phyloP scores from a whole-genome alignment of 2,797 vertebrate genomes.

The Alcedo quadribrachys region DNA sequence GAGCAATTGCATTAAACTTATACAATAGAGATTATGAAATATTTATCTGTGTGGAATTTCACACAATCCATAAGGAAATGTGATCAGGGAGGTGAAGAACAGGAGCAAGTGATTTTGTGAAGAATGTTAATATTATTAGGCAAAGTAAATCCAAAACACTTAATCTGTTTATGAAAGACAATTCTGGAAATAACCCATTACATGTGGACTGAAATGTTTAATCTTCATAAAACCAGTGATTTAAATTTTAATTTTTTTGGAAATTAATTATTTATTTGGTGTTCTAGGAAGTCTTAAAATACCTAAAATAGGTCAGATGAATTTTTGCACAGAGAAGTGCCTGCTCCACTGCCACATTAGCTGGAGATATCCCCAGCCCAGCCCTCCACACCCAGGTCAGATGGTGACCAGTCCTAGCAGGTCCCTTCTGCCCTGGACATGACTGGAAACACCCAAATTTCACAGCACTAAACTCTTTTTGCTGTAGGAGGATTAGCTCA shows the following conservation, averaged over 20 bases:
- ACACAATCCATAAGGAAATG: not conserved
- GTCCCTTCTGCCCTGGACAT: not conserved
- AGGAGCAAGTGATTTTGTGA: not conserved
- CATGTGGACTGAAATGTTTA: not conserved
- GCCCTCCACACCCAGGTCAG: not conserved
- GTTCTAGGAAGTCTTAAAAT: not conserved
- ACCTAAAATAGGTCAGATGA: slow-evolving; percentile 11
- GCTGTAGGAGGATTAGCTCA: not conserved
- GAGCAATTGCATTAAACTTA: not conserved
- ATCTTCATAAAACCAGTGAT: not conserved
- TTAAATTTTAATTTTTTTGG: not conserved
- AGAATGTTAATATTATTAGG: not conserved
- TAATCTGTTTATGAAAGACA: not conserved
- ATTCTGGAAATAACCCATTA: not conserved
- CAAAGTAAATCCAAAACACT: not conserved
- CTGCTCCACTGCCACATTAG: not conserved
- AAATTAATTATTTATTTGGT: too few relatives aligned
- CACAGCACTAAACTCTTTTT: not conserved
- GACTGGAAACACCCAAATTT: rapidly evolving
- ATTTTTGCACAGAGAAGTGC: not conserved
- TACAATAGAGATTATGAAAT: not conserved
- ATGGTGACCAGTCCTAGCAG: not conserved
- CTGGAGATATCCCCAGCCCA: not conserved
- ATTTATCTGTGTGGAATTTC: not conserved
- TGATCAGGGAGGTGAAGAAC: not conserved